These are phyloP conservation scores for Protaetia brevitarsis DNA, from an alignment of 1,140 invertebrate species.

Conservation along the genomic window DNA sequence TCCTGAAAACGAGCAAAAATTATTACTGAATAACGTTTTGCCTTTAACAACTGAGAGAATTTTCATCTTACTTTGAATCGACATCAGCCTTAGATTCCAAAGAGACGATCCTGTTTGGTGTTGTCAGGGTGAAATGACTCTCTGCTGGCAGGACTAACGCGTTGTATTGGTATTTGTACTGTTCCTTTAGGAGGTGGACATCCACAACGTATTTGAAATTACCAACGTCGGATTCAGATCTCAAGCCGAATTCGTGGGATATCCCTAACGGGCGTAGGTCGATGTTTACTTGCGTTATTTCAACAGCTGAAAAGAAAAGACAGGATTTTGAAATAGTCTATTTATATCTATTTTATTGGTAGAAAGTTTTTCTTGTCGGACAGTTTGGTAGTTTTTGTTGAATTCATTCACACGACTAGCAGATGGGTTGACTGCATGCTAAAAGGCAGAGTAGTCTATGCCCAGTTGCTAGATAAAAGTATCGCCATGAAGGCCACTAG, in stretches of 20 bases:
- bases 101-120: conserved; percentile 64
- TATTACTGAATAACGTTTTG: neutral
- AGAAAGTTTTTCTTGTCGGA: neutral
- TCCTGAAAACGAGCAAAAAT: neutral
- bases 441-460: too few relatives aligned
- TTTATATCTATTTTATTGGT: neutral
- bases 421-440: too few relatives aligned
- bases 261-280: conserved; percentile 70
- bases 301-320: neutral
- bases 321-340: neutral
- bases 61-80: neutral
- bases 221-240: conserved; percentile 55
- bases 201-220: conserved; percentile 63
- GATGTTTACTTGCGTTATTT: conserved; percentile 57
- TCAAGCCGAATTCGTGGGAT: conserved; percentile 66
- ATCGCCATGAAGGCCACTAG: too few relatives aligned
- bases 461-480: too few relatives aligned
- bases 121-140: conserved; percentile 56
- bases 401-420: too few relatives aligned
- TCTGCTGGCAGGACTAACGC: conserved; percentile 60
- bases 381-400: too few relatives aligned
- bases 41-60: neutral
- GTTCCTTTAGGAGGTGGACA: conserved; percentile 63
- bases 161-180: conserved; percentile 68
- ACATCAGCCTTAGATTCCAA: conserved; percentile 50